Conservation (phyloP, 2,888 invertebrate genomes). For the Philereme vetulata region DNA sequence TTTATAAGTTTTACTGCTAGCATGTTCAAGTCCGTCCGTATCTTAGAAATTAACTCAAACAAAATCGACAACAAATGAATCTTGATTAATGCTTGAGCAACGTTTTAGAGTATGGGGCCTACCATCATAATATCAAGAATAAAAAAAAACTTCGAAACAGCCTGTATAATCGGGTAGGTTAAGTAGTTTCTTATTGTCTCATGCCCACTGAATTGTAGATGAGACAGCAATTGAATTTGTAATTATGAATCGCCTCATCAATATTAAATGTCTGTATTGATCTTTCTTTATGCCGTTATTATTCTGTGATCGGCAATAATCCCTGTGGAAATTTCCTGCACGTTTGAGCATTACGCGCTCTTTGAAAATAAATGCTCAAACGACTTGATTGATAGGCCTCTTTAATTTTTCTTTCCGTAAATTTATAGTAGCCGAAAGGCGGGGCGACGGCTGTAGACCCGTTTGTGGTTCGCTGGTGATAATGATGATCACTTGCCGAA, state of each 20-base stretch:
- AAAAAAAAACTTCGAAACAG: not conserved
- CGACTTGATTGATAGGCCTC: slow-evolving; percentile 8
- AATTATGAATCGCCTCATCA: slow-evolving; percentile 71
- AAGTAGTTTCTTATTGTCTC: slow-evolving; percentile 32
- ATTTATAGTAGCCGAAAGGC: slow-evolving; percentile 1
- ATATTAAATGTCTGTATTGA: slow-evolving; percentile 67
- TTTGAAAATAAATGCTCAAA: slow-evolving; percentile 28
- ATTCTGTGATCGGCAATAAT: slow-evolving; percentile 51
- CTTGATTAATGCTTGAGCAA: too few relatives aligned
- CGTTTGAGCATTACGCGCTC: slow-evolving; percentile 31
- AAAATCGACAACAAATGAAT: too few relatives aligned
- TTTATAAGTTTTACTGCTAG: too few relatives aligned
- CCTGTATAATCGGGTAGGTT: not conserved
- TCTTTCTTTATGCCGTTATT: slow-evolving; percentile 61
- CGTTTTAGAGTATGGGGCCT: too few relatives aligned
- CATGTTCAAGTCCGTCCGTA: too few relatives aligned
- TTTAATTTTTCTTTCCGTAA: slow-evolving; percentile 7
- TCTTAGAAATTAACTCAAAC: too few relatives aligned
- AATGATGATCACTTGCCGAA: too few relatives aligned
- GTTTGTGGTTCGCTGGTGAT: not conserved
- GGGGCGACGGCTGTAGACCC: not conserved
- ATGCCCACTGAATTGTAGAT: slow-evolving; percentile 59
- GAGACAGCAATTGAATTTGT: slow-evolving; percentile 78
- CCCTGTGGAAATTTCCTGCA: slow-evolving; percentile 52
- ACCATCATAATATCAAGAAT: too few relatives aligned